Conservation (phyloP, 2,888 invertebrate species). For the Ochropleura plecta region DNA sequence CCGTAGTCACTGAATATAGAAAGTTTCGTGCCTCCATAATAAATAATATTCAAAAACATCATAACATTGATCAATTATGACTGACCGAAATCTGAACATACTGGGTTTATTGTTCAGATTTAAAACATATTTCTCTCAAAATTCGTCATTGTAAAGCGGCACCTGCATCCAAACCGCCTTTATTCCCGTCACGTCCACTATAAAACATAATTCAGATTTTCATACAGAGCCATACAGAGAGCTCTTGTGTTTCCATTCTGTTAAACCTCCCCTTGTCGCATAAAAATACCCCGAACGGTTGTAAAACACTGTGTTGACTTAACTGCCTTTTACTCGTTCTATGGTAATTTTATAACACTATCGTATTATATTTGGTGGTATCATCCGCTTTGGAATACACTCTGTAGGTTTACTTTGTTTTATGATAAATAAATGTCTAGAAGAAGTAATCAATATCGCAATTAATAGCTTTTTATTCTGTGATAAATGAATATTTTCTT, state of each 20-base stretch:
- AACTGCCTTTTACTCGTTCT: conserved; percentile 62
- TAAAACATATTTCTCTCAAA: neutral
- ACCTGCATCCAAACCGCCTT: conserved; percentile 72
- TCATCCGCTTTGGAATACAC: conserved; percentile 18
- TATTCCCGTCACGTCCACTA: conserved; percentile 88
- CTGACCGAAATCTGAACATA: neutral
- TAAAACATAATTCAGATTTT: conserved; percentile 90
- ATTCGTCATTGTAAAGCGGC: conserved; percentile 71
- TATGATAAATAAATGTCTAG: neutral
- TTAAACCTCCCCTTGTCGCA: conserved; percentile 78
- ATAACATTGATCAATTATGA: neutral
- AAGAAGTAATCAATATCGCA: neutral
- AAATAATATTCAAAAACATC: neutral
- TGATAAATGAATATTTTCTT: neutral
- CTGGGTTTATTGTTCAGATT: no score
- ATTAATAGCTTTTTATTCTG: neutral
- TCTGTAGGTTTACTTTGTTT: neutral
- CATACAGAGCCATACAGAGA: conserved; percentile 78
- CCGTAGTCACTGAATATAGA: no score
- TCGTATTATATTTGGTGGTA: conserved; percentile 46
- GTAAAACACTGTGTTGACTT: conserved; percentile 75
- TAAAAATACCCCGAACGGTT: conserved; percentile 82
- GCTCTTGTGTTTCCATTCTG: conserved; percentile 82
- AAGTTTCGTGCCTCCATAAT: neutral
- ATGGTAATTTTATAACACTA: conserved; percentile 67